Evolutionary conservation across 2,888 invertebrate genomes (phyloP), one percentile per base, ranked within the genome.

Genomic region (Stictocephala bisonia): DNA sequence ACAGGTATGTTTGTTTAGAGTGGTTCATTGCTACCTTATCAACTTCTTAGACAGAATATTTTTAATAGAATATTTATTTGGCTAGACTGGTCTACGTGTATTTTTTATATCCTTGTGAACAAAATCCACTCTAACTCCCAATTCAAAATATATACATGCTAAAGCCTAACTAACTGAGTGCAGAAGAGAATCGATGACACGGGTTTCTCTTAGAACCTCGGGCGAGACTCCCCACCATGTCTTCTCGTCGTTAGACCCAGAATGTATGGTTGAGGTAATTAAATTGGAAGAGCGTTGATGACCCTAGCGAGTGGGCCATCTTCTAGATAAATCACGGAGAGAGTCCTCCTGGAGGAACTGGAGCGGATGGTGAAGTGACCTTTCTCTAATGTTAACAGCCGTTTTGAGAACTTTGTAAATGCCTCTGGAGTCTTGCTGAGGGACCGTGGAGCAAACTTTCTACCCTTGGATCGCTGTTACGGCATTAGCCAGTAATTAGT

Each of bases 351-450:
- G 29, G 53, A 3, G 53, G 22, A 60, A 60, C 60, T 60, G 60
- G 60, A 60, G 60, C 15, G 44, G 4, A 15, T 31, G 56, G 56
- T 2, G 29, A 31, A 56, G 27, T 22, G 60, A 60, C 60, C 40
- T 60, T 56, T 56, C 60, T 60, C 60, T 60, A 35, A 35, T 60
- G 60, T 60, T 35, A 60, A 60, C 60, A 56, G 35, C 40, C 60
- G 29, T 60, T 60, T 60, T 60, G 29, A 60, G 60, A 60, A 60
- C 40, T 60, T 60, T 29, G 20, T 40, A 35, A 60, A 22, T 35
- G 31, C 60, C 40, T 56, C 20, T 6, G 22, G 22, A 40, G 35
- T 35, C 31, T 22, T 60, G 60, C 35, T n/a, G 31, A 35, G 20
- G n/a, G 15, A 11, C 1, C 31, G 31, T 35, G 60, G 22, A 60